These are phyloP conservation scores for Hucho hucho DNA, from an alignment of 2,113 vertebrate genomes.

Conservation along the genomic window DNA sequence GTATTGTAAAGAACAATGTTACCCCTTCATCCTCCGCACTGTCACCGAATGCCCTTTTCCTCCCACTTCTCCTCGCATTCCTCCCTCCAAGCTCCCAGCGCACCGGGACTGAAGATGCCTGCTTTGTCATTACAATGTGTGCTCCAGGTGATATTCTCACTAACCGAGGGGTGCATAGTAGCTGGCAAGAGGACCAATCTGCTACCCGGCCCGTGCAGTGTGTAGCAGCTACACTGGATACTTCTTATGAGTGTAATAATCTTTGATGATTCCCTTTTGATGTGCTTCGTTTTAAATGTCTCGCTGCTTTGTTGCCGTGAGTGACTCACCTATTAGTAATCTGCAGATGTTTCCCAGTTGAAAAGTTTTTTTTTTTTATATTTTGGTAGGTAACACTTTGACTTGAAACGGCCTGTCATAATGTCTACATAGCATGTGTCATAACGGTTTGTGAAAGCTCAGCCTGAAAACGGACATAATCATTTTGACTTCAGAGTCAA, in stretches of 20 bases:
- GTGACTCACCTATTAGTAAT: conserved; percentile 33
- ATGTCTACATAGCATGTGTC: conserved; percentile 20
- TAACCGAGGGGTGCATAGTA: conserved; percentile 1
- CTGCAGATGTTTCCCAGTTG: conserved; percentile 23
- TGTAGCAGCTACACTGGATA: conserved; percentile 65
- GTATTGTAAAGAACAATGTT: conserved; percentile 19
- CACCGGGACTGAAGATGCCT: background rate
- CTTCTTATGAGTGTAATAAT: conserved; percentile 46
- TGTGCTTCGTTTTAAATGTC: conserved; percentile 13
- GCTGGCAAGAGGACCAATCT: conserved; percentile 16
- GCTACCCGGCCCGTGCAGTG: conserved; percentile 4
- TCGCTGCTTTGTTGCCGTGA: background rate
- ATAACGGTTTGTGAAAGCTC: conserved; percentile 21
- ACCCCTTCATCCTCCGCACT: background rate
- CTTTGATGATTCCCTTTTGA: conserved; percentile 36
- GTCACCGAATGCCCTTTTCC: conserved; percentile 17
- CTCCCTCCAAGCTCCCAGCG: background rate
- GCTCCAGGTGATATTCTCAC: background rate
- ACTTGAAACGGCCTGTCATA: conserved; percentile 15
- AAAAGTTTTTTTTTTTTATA: conserved; percentile 15
- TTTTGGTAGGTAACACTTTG: conserved; percentile 2
- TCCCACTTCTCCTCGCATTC: background rate
- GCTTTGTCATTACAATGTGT: background rate
- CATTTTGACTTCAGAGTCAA: background rate
- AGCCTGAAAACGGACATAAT: background rate